Evolutionary conservation across 1,140 invertebrate genomes (phyloP), one percentile per base, ranked within the genome.

Genomic region (Rhyzopertha dominica): DNA sequence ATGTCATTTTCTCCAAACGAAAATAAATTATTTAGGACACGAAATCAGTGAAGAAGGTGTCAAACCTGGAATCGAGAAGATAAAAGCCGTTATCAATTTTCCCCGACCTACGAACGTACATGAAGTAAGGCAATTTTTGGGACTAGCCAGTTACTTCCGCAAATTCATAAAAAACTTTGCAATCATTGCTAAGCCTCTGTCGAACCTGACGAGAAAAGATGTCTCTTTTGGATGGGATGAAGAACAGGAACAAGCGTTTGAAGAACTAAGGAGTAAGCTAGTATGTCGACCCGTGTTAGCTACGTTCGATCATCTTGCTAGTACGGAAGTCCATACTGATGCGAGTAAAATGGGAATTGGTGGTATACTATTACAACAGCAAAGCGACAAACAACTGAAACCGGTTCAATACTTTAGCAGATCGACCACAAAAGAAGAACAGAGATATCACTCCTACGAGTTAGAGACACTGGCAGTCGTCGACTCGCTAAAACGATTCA

Each of bases 121-220:
- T n/a, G n/a, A 36, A 18, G 39, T 62, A 3, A 53, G 65, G 16
- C 49, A 43, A 12, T 65, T 59, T 37, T 25, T 53, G 3, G 59
- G 65, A 8, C 35, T 67, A 31, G 53, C 55, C 3, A 44, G 56
- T 3, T 65, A 64, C 49, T 65, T 67, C 35, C 26, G 60, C 4
- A 39, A 42, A 48, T 61, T 65, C 38, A 49, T 63, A 13, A 29
- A 44, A 23, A 44, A 44, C n/a, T 66, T 48, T 35, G 36, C 60
- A 8, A 36, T 25, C 23, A 49, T 56, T n/a, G 54, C 55, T n/a
- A 44, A 36, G 44, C 63, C 62, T 1, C 24, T 62, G 16, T 52
- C 12, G 4, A 8, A 10, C 4, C 39, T 42, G 3, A 42, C 39
- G 3, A 25, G 34, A 1, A 47, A 51, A 23, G 38, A 34, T 9